Base-by-base conservation (phyloP, 2,797 vertebrate genomes). In the Euthynnus affinis region DNA sequence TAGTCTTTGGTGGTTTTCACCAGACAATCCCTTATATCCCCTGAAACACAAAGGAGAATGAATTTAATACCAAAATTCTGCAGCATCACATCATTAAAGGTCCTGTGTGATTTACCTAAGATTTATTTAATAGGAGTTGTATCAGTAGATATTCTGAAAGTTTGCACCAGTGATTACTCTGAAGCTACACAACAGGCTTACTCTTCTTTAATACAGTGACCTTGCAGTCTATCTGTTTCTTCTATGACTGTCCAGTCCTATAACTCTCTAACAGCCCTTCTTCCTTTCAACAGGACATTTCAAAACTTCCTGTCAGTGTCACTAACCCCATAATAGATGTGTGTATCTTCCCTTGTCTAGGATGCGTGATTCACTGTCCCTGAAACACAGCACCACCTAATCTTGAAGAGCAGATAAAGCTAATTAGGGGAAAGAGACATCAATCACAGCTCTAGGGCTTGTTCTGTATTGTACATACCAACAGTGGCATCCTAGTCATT, bases 331-430 rank as follows among this genome's bases (percentile, higher is more conserved):
- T 68, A 85, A 93, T 89, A 80, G 80, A 93, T 91, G 86, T 76
- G 84, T 76, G 60, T 89, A 78, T 82, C 92, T 96, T 95, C 94
- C 92, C 90, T 88, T 88, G 88, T 80, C 88, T 88, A 32, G 48
- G 82, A 85, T 82, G 91, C 23, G 10, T 88, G 85, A 91, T 86
- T 90, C 84, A 83, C 79, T 65, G 87, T 88, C 87, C 81, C 87
- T 95, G 95, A 94, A 92, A 85, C 84, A 85, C 76, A 91, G 77
- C 79, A 86, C 80, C 85, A 86, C 91, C 93, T 94, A 89, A 88
- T 92, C 88, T 88, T 81, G 74, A 83, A 84, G 82, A 84, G 80
- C 92, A 96, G 95, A 96, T 96, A 96, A 96, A 94, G 75, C 91
- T 92, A 84, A 82, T 91, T 84, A 89, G 90, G 93, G 94, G 94